Conservation (phyloP, 64 coral and sea anemone species). For the Dendronephthya gigantea region DNA sequence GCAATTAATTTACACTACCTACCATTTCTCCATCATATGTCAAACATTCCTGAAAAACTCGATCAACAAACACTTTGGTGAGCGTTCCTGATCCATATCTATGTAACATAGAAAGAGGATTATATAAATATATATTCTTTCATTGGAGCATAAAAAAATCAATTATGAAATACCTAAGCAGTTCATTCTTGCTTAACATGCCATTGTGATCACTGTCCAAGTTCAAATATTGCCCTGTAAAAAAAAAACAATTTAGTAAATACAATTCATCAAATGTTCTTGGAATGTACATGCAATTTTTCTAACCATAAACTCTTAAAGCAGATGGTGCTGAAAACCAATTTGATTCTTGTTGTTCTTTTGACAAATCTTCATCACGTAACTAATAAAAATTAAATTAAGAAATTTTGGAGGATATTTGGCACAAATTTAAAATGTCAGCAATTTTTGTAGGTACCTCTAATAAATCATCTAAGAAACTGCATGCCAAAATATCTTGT, state of each 20-base stretch:
- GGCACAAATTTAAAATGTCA: too few species aligned
- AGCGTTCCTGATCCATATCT: slow-evolving; percentile 97
- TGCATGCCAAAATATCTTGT: slow-evolving; percentile 97
- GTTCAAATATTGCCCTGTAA: slow-evolving; percentile 86
- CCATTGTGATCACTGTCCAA: slow-evolving; percentile 99
- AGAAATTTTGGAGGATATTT: too few species aligned
- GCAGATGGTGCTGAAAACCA: slow-evolving; percentile 98
- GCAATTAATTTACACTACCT: neutral
- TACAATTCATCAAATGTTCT: neutral
- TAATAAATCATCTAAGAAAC: slow-evolving; percentile 93
- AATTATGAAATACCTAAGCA: slow-evolving; percentile 90
- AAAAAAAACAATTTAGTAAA: neutral
- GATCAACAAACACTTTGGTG: slow-evolving; percentile 86
- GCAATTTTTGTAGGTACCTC: slow-evolving; percentile 48
- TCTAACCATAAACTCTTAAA: slow-evolving; percentile 84
- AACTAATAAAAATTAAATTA: slow-evolving; percentile 36
- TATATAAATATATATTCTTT: too few species aligned
- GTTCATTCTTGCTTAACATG: slow-evolving; percentile 95
- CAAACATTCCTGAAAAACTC: slow-evolving; percentile 94
- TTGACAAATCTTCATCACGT: slow-evolving; percentile 92
- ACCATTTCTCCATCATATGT: slow-evolving; percentile 99
- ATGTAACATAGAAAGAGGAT: neutral
- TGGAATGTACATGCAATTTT: neutral
- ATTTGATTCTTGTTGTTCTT: slow-evolving; percentile 97
- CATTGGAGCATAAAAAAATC: too few species aligned